Evolutionary conservation across 2,797 vertebrate species (phyloP).

Genomic region (Agapornis canus): DNA sequence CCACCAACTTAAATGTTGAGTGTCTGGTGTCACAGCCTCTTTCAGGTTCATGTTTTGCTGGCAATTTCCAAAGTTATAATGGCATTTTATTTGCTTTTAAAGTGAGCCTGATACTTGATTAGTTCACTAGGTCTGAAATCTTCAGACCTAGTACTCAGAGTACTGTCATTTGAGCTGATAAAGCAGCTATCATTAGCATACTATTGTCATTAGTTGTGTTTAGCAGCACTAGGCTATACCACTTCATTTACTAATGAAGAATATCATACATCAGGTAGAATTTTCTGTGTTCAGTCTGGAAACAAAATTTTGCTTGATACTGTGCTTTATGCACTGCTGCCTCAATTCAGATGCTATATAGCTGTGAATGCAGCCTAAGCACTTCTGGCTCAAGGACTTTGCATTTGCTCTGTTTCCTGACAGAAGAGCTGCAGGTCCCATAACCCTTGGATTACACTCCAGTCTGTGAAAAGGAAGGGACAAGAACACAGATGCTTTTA

Average conservation of each 20-base stretch:
- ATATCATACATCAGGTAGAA: background rate
- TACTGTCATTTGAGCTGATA: background rate
- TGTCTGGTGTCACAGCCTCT: background rate
- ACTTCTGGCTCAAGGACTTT: background rate
- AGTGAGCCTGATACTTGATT: background rate
- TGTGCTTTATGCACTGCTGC: background rate
- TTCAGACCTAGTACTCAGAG: background rate
- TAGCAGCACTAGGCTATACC: background rate
- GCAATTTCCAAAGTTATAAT: background rate
- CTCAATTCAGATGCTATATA: background rate
- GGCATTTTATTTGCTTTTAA: background rate
- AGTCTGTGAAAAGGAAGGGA: background rate
- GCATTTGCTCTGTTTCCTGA: background rate
- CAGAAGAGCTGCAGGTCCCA: background rate
- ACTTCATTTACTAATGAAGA: background rate
- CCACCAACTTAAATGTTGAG: background rate
- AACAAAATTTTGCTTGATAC: accelerated
- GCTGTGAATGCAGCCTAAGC: background rate
- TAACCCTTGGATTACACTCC: background rate
- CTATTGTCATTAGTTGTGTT: background rate
- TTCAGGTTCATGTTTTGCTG: background rate
- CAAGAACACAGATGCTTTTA: background rate
- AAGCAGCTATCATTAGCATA: background rate
- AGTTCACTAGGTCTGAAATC: background rate
- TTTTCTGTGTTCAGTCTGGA: background rate